Evolutionary conservation across 1,140 invertebrate genomes (phyloP).

Genomic region (Trypoxylus dichotomus): DNA sequence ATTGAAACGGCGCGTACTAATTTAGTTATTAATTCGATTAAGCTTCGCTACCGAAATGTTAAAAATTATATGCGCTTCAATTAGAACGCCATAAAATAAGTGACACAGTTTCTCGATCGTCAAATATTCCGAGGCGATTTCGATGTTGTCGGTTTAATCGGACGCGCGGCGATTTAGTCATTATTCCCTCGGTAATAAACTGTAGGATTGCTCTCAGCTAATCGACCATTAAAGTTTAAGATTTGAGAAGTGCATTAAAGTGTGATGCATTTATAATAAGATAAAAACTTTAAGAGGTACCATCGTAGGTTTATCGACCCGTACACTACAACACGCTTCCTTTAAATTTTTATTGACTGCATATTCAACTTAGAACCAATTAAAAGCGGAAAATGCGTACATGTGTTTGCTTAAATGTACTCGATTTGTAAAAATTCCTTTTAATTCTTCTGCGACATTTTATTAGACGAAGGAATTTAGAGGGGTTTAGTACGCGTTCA

Average conservation of each 20-base stretch:
- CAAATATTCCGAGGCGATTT: background rate
- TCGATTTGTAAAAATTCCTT: background rate
- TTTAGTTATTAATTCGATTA: constrained; percentile 18
- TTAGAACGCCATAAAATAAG: background rate
- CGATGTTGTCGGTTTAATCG: constrained; percentile 1
- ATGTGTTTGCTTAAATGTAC: too few species aligned
- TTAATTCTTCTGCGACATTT: background rate
- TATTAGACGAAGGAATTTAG: background rate
- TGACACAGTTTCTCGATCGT: background rate
- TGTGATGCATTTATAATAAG: background rate
- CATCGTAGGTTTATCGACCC: too few species aligned
- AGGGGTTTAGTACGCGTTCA: background rate
- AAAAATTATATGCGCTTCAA: constrained; percentile 1
- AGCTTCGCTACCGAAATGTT: background rate
- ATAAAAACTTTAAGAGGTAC: background rate
- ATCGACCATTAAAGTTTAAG: background rate
- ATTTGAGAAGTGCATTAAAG: background rate
- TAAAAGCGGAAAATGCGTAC: too few species aligned
- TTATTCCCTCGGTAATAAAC: background rate
- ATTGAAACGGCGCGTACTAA: background rate
- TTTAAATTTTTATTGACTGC: too few species aligned
- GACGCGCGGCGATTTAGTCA: background rate
- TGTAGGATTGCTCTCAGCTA: background rate
- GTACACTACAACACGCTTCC: too few species aligned
- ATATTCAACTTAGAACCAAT: too few species aligned